Evolutionary conservation across 2,113 vertebrate genomes (phyloP), one percentile per base, ranked within the genome.

Genomic region (Isurus oxyrinchus): DNA sequence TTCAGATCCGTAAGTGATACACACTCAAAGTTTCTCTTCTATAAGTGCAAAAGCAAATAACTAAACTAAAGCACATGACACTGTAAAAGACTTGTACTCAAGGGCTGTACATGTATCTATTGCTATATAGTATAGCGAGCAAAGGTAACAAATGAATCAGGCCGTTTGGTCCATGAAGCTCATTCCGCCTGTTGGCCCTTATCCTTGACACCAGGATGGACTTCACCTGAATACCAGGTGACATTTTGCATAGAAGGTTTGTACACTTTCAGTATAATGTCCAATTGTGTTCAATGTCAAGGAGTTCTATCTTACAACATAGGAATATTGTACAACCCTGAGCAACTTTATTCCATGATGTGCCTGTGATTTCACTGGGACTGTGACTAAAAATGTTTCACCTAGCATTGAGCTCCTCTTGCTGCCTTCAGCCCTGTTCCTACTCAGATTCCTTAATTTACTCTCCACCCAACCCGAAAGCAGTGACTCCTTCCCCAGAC

Each of bases 1-100:
- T 99, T 99, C 97, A 98, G 99, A 99, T 99, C 99, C 6, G 99
- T 99, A 97, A 98, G 99, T 98, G 53, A 53, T 31, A n/a, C 35
- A 7, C 91, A 31, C 16, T 84, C n/a, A 96, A 7, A 53, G 44
- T 53, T 55, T 95, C 19, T 35, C 5, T 67, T 31, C 49, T 53
- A 19, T 95, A 49, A 35, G 76, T 69, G 31, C 23, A 76, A 13
- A 95, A 95, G 53, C n/a, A 25, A 66, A 66, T 94, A 66, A 67
- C 21, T 7, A 63, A 94, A 35, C 63, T 95, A 49, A 49, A 69
- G 40, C 19, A 7, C 27, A 23, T 69, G 63, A 69, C 14, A 21
- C 13, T n/a, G 16, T 93, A 35, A n/a, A 93, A n/a, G 88, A 5
- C 21, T 23, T 66, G 90, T 66, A 59, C 40, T 31, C 21, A 3